Evolutionary conservation across 1,140 invertebrate genomes (phyloP).

Genomic region (Listronotus bonariensis): DNA sequence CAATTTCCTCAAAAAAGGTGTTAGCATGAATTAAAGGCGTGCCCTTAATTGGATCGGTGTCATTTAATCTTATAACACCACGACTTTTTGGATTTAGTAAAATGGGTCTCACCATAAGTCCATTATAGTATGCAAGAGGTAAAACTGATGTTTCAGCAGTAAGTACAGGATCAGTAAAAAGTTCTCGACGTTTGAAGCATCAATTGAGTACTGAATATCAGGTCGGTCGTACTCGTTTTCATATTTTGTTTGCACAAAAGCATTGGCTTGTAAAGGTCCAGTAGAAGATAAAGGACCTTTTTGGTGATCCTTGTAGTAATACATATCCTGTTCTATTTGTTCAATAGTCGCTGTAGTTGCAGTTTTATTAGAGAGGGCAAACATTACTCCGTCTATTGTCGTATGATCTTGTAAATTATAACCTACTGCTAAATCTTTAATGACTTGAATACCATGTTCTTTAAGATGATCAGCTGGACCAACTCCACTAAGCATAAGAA

Average conservation of each 20-base stretch:
- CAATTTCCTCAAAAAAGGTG: constrained; percentile 64
- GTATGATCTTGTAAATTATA: constrained; percentile 80
- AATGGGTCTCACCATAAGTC: constrained; percentile 55
- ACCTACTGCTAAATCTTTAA: constrained; percentile 70
- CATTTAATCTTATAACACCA: constrained; percentile 63
- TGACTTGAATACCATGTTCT: constrained; percentile 63
- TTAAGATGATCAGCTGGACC: constrained; percentile 66
- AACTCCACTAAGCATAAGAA: constrained; percentile 76
- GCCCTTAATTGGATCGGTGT: constrained; percentile 61
- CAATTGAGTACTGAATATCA: constrained; percentile 69
- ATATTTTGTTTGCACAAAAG: constrained; percentile 61
- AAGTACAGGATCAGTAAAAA: constrained; percentile 58
- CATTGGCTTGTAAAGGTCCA: constrained; percentile 57
- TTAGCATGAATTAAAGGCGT: constrained; percentile 70
- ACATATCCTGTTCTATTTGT: constrained; percentile 60
- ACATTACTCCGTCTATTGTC: constrained; percentile 63
- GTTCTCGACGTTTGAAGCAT: constrained; percentile 58
- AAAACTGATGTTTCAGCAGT: constrained; percentile 58
- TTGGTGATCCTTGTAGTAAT: constrained; percentile 57
- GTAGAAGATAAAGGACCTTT: constrained; percentile 60
- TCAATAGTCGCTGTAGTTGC: constrained; percentile 59
- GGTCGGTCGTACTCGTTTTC: constrained; percentile 55
- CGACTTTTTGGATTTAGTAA: constrained; percentile 63
- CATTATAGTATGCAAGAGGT: constrained; percentile 59
- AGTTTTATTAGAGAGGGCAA: constrained; percentile 60